phyloP scores from a whole-genome alignment of 2,113 vertebrate species.

The Sinocyclocheilus anshuiensis region DNA sequence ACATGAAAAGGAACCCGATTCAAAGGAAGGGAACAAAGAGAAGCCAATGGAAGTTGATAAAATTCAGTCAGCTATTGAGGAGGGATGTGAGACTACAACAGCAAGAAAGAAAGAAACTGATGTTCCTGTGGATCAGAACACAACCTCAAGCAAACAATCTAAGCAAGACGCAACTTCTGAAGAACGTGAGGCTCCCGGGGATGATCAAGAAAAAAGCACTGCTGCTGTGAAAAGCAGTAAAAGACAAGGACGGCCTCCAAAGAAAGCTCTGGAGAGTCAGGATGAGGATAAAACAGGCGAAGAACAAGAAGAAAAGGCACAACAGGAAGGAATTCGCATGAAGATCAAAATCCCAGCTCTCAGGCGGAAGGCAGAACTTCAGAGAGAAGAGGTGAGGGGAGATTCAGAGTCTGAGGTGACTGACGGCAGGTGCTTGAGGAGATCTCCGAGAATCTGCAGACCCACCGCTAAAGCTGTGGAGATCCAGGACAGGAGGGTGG shows the following conservation, averaged over 20 bases:
- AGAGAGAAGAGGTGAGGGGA: constrained; percentile 65
- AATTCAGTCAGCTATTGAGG: not conserved
- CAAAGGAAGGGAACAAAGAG: constrained; percentile 22
- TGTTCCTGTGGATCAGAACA: constrained; percentile 15
- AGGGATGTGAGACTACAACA: not conserved
- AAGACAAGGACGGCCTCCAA: not conserved
- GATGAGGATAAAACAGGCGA: not conserved
- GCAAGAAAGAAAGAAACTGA: not conserved
- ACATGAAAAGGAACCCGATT: not conserved
- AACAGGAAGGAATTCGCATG: constrained; percentile 73
- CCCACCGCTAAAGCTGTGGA: constrained; percentile 85
- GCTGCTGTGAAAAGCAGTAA: not conserved
- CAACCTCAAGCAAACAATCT: not conserved
- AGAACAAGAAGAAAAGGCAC: constrained; percentile 43
- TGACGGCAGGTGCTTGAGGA: constrained; percentile 79
- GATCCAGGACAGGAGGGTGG: constrained; percentile 83
- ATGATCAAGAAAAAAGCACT: not conserved
- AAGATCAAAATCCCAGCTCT: constrained; percentile 78
- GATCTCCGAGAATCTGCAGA: constrained; percentile 91
- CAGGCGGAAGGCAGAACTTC: constrained; percentile 75
- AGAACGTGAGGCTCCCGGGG: not conserved
- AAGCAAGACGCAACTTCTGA: not conserved
- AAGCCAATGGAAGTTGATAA: constrained; percentile 33
- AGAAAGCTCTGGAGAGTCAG: not conserved
- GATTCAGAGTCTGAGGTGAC: constrained; percentile 81